These are phyloP conservation scores for Deroptyus accipitrinus DNA, from an alignment of 2,113 vertebrate species.

Conservation along the genomic window DNA sequence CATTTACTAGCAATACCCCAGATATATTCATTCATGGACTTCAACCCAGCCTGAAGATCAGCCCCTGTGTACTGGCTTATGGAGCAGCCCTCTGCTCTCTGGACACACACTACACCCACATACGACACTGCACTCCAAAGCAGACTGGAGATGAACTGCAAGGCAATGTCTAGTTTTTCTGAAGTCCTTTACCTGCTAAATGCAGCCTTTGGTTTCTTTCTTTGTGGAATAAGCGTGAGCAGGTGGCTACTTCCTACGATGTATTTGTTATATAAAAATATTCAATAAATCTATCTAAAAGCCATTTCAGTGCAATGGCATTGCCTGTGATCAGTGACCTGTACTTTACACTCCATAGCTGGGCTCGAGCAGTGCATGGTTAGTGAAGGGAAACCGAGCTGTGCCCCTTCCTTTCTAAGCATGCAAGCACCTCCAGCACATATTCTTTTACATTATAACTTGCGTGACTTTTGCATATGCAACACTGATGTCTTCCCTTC, in stretches of 20 bases:
- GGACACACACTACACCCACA: accelerated
- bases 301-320: neutral
- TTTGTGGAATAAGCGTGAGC: neutral
- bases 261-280: neutral
- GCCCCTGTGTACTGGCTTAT: no score
- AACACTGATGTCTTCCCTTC: neutral
- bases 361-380: neutral
- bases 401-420: neutral
- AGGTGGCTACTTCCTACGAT: neutral
- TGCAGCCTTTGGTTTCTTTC: neutral
- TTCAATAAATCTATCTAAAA: neutral
- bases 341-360: neutral
- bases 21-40: neutral
- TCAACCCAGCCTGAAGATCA: neutral
- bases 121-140: accelerated
- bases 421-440: neutral
- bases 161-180: no score
- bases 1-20: no score
- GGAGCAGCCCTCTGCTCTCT: neutral
- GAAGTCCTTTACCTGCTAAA: neutral
- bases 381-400: neutral
- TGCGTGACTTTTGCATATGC: accelerated
- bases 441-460: neutral
- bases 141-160: accelerated
- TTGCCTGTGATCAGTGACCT: neutral